These are phyloP conservation scores for Megalopta genalis DNA, from an alignment of 1,140 invertebrate species.

Conservation along the genomic window DNA sequence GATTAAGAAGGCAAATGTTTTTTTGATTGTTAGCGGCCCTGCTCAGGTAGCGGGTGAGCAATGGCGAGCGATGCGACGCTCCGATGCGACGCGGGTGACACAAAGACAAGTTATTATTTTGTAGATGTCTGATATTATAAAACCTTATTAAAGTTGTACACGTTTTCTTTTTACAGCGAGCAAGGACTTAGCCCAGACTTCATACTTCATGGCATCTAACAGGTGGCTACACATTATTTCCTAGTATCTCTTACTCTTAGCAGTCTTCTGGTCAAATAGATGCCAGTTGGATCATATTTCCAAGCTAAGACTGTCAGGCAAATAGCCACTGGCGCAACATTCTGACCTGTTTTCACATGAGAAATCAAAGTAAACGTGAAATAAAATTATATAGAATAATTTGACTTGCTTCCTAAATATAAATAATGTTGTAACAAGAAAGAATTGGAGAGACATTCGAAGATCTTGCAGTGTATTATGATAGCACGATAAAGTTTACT, in stretches of 20 bases:
- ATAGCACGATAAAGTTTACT: conserved; percentile 42
- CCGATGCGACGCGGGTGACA: no score
- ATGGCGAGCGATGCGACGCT: no score
- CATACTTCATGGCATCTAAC: conserved; percentile 98
- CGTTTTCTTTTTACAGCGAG: conserved; percentile 85
- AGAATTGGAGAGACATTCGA: not conserved
- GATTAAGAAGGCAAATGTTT: no score
- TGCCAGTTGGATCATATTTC: conserved; percentile 53
- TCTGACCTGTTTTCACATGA: conserved; percentile 35
- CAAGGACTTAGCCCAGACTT: conserved; percentile 97
- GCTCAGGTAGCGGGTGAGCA: no score
- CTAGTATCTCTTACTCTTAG: conserved; percentile 63
- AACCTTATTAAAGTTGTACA: not conserved
- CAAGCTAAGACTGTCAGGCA: conserved; percentile 49
- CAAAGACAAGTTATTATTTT: not conserved
- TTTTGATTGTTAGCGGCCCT: no score
- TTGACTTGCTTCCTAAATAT: not conserved
- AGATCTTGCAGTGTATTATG: not conserved
- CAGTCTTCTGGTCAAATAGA: conserved; percentile 63
- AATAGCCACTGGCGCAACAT: conserved; percentile 53
- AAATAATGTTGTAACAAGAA: not conserved
- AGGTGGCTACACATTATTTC: conserved; percentile 82
- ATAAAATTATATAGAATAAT: not conserved
- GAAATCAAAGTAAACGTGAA: conserved; percentile 48
- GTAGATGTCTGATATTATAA: not conserved